Conservation (phyloP, 2,797 vertebrate species). For the Enteromius paludinosus region DNA sequence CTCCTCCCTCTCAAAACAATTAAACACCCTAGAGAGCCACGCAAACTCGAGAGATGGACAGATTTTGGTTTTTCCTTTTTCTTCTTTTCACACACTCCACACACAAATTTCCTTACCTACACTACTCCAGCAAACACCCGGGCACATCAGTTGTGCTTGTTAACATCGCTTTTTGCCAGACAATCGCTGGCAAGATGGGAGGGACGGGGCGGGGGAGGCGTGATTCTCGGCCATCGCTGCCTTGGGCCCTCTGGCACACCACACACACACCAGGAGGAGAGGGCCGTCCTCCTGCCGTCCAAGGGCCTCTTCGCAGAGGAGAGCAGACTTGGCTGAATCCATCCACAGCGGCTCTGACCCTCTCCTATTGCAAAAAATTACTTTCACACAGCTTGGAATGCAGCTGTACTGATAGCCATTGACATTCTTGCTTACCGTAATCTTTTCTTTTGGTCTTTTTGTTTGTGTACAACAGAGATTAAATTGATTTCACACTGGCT, state of each 20-base stretch:
- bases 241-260: conserved; percentile 74
- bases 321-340: conserved; percentile 64
- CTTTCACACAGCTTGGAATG: conserved; percentile 33
- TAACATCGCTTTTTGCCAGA: conserved; percentile 34
- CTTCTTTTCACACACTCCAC: conserved; percentile 12
- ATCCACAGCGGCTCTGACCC: conserved; percentile 10
- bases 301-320: conserved; percentile 65
- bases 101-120: conserved; percentile 31
- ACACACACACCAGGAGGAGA: conserved; percentile 66
- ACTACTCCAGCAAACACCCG: conserved; percentile 21
- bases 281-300: conserved; percentile 62
- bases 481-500: conserved; percentile 41
- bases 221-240: conserved; percentile 73
- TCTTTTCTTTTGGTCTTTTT: conserved; percentile 77
- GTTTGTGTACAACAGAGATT: conserved; percentile 57
- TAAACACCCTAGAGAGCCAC: conserved; percentile 39
- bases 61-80: conserved; percentile 25
- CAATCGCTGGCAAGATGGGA: conserved; percentile 26
- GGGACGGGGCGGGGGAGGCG: conserved; percentile 41
- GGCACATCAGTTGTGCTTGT: conserved; percentile 29
- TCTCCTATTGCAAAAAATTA: conserved; percentile 44
- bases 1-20: conserved; percentile 50
- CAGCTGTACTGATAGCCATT: conserved; percentile 55
- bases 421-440: conserved; percentile 60
- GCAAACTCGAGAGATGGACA: conserved; percentile 27